phyloP scores from a whole-genome alignment of 2,888 invertebrate species.

The Ophion obscuratus region DNA sequence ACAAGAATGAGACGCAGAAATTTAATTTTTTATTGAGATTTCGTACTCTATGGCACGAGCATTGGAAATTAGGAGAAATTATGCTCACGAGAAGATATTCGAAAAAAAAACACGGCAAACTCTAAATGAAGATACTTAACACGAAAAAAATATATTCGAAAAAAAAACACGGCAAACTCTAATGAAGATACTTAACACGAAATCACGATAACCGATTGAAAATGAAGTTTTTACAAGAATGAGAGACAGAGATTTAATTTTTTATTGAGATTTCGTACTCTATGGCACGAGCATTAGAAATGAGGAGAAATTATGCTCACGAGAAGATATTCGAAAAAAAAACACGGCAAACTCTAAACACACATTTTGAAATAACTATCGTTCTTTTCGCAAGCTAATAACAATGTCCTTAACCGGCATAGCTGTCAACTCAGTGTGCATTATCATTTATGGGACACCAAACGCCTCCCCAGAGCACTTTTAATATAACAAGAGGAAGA shows the following conservation, averaged over 20 bases:
- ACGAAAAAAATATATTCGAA: no score
- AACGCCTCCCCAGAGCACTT: neutral
- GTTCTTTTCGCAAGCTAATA: neutral
- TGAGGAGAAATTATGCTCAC: neutral
- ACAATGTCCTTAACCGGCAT: neutral
- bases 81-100: neutral
- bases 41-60: neutral
- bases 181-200: no score
- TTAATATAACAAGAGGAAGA: constrained; percentile 10
- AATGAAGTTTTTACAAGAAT: no score
- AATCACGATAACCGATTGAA: no score
- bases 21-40: neutral
- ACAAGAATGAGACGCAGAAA: no score
- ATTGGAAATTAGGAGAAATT: neutral
- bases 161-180: no score
- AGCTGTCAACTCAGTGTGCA: neutral
- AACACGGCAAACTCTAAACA: neutral
- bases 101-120: no score
- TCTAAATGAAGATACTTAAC: no score
- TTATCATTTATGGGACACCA: neutral
- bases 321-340: neutral
- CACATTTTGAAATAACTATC: neutral
- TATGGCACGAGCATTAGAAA: neutral
- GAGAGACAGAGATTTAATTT: no score
- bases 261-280: neutral